phyloP scores from a whole-genome alignment of 2,113 vertebrate genomes.

The Oxygymnocypris stewartii region DNA sequence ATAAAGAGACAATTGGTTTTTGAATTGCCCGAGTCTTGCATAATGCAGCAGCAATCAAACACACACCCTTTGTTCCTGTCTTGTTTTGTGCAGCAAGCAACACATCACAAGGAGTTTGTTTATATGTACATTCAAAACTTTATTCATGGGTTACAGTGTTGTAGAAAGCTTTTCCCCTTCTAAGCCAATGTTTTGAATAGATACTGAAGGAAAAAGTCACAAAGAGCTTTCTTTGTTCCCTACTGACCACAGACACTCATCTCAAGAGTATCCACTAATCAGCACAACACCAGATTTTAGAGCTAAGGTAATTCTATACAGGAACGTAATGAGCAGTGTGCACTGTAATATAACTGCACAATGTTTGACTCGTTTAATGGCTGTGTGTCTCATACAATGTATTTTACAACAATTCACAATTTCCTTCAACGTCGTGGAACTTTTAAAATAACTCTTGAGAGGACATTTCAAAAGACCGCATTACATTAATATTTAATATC shows the following conservation, averaged over 20 bases:
- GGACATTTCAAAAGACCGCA: slow-evolving; percentile 23
- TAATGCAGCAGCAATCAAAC: background rate
- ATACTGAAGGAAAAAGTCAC: slow-evolving; percentile 63
- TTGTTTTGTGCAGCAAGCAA: slow-evolving; percentile 11
- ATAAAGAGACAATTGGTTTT: slow-evolving; percentile 76
- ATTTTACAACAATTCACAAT: slow-evolving; percentile 38
- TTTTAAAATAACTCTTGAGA: slow-evolving; percentile 1
- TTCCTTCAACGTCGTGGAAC: background rate
- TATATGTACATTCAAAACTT: slow-evolving; percentile 82
- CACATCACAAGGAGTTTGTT: slow-evolving; percentile 14
- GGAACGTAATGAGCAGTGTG: slow-evolving; percentile 61
- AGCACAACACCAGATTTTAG: slow-evolving; percentile 68
- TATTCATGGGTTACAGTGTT: slow-evolving; percentile 95
- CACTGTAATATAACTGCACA: slow-evolving; percentile 56
- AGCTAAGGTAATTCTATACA: slow-evolving; percentile 59
- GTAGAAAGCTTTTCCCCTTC: slow-evolving; percentile 91
- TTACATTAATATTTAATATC: background rate
- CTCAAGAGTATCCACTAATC: slow-evolving; percentile 61
- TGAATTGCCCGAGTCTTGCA: slow-evolving; percentile 30
- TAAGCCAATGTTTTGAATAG: slow-evolving; percentile 89
- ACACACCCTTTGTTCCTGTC: background rate
- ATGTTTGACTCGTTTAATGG: slow-evolving; percentile 52
- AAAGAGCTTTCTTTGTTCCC: slow-evolving; percentile 63
- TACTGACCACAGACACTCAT: slow-evolving; percentile 47
- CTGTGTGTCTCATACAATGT: background rate